Base-by-base conservation (phyloP, 2,797 vertebrate species). In the Cirrhinus molitorella region DNA sequence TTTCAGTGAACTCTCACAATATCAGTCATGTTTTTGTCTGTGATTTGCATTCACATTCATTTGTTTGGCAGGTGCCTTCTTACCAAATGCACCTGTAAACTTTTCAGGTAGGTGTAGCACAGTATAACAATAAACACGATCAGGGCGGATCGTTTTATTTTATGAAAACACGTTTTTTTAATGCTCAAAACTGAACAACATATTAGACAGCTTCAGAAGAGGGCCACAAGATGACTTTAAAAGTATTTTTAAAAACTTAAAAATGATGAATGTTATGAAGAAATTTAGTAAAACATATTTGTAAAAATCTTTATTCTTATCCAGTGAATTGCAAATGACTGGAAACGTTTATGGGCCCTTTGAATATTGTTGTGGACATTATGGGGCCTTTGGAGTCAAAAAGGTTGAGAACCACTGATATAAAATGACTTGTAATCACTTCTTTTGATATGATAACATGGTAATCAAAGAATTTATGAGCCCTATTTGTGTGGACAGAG, bases 1-100 rank as follows among this genome's bases (percentile, higher is more conserved):
- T 31, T 76, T 45, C 37, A 28, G 34, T 66, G 80, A 74, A 67
- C 59, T 75, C 34, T 76, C 9, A 3, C 13, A 23, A 25, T 67
- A 67, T 67, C 47, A 66, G 17, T 67, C 72, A 55, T 68, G 49
- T 45, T 76, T 57, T 23, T 83, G 19, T 40, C 1, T 5, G 2
- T 8, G 55, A 31, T 53, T 74, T 76, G 81, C 61, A 67, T 83
- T 67, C 23, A 66, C 61, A 66, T 66, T 82, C 2, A 82, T 75
- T 82, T 67, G 61, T 17, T 45, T 83, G 19, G 34, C 81, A 40
- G 80, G 59, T 53, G 71, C 34, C 23, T 67, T 83, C 17, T 55
- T 10, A 40, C 47, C 37, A 67, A 57, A 76, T 16, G 21, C 81
- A 75, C 81, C 49, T 76, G 63, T 31, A 55, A 31, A 57, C 34